Base-by-base conservation (phyloP, 2,888 invertebrate species). In the Coenonympha glycerion region DNA sequence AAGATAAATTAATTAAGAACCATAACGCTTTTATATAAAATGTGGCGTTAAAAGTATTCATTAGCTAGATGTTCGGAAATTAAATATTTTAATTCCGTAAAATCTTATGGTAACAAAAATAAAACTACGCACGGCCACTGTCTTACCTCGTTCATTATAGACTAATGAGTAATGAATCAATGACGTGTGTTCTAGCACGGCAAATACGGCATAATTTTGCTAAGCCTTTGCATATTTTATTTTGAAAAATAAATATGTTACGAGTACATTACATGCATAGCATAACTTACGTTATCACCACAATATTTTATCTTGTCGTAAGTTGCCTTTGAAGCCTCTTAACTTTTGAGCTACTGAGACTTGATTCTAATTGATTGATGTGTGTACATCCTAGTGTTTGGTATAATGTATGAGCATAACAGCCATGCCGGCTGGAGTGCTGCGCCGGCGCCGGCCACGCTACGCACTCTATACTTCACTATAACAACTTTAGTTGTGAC, bases 401-500 rank as follows among this genome's bases (percentile, higher is more conserved):
- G 8, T 26, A n/a, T 3, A 33, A 33, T 16, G 71, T n/a, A n/a
- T n/a, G n/a, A n/a, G n/a, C n/a, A n/a, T n/a, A n/a, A n/a, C 73
- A 70, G 74, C 67, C 69, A 68, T 44, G 68, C 65, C 64, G 60
- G 71, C 74, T 75, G 76, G 69, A 72, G 74, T 61, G 65, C 69
- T 75, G 78, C 76, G 82, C 75, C 66, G 70, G 73, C 80, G 78
- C 69, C 74, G 76, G 67, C 66, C 57, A 52, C 57, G 61, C 58
- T 62, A 61, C 61, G 62, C 55, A 59, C 61, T 58, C 66, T 58
- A 64, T 66, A 67, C 15, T 44, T 15, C 26, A 45, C 15, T 16
- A 33, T 11, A 33, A 33, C 41, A 65, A 66, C 75, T 72, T 82
- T 76, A 86, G 86, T 87, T 76, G 84, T 74, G 72, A 76, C 71